Conservation (phyloP, 2,113 vertebrate species). For the Brachionichthys hirsutus region DNA sequence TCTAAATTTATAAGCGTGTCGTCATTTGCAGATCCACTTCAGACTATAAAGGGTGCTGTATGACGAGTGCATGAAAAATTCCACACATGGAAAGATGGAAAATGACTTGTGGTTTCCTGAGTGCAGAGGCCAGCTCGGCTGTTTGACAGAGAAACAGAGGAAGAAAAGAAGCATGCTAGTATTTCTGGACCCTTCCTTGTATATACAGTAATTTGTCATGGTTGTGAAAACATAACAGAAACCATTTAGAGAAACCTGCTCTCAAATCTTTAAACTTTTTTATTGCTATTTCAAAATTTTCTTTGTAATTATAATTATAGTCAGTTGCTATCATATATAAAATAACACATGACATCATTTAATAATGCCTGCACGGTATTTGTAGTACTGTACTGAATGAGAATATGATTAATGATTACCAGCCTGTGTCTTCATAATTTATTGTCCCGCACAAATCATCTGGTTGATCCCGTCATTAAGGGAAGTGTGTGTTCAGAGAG, state of each 20-base stretch:
- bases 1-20: conserved; percentile 67
- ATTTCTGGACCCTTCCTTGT: conserved; percentile 59
- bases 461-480: conserved; percentile 12
- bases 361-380: conserved; percentile 44
- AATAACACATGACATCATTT: conserved; percentile 38
- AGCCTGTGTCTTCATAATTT: conserved; percentile 20
- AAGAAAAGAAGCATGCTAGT: conserved; percentile 19
- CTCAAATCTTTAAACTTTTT: conserved; percentile 42
- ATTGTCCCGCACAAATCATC: conserved; percentile 31
- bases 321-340: neutral
- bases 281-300: conserved; percentile 51
- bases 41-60: conserved; percentile 63
- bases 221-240: conserved; percentile 59
- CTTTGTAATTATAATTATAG: conserved; percentile 42
- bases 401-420: conserved; percentile 15
- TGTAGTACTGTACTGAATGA: conserved; percentile 19
- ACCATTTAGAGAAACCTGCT: conserved; percentile 31
- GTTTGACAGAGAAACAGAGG: conserved; percentile 46
- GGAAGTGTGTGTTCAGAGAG: conserved; percentile 9
- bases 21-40: conserved; percentile 58
- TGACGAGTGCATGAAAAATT: conserved; percentile 71
- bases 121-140: conserved; percentile 62
- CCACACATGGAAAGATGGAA: conserved; percentile 78
- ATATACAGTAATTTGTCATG: conserved; percentile 65
- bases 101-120: conserved; percentile 78